Evolutionary conservation across 1,140 invertebrate genomes (phyloP), one percentile per base, ranked within the genome.

Genomic region (Cotesia vestalis): DNA sequence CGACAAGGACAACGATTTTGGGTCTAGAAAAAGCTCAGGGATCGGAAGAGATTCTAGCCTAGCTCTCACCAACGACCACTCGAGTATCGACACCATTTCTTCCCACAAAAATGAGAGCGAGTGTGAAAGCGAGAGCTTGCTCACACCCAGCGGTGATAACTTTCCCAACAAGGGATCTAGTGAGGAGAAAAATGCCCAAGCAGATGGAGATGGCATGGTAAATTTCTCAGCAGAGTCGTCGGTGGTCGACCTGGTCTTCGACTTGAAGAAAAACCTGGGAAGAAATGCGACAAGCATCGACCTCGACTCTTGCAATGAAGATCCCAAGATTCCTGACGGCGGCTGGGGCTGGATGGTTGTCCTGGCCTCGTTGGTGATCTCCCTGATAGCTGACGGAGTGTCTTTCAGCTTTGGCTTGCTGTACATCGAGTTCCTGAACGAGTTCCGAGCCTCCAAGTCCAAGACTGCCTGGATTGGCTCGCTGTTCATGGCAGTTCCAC

Each of bases 321-420:
- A 4, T 86, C 89, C 0, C 4, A 86, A 86, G 35, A 89, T 92
- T 27, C 92, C 92, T 0, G 92, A 93, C 71, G 92, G 92, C 8
- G 91, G 91, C 36, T 95, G 91, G 91, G 95, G 96, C 0, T 97
- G 96, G 96, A 90, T 97, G 8, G 94, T 98, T 0, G 95, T 97
- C 0, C 81, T 92, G 3, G 91, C 95, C 0, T 95, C 95, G 0
- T 90, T 98, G 67, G 80, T 96, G 51, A 92, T 96, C 53, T 96
- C 95, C 34, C 91, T 97, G 85, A 94, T 98, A n/a, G 94, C 95
- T n/a, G 97, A 98, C 83, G 97, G 96, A 0, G 92, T 98, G 8
- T 95, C 95, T 38, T 97, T 97, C 80, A 96, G 95, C 0, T 97
- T 98, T 83, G 96, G 96, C 0, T 85, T 98, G 0, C 89, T 98